Percentiles rank a stretch among this genome's conserved stretches.
Evolutionary conservation across 2,888 invertebrate genomes (phyloP).

Genomic region (Plagodis pulveraria): DNA sequence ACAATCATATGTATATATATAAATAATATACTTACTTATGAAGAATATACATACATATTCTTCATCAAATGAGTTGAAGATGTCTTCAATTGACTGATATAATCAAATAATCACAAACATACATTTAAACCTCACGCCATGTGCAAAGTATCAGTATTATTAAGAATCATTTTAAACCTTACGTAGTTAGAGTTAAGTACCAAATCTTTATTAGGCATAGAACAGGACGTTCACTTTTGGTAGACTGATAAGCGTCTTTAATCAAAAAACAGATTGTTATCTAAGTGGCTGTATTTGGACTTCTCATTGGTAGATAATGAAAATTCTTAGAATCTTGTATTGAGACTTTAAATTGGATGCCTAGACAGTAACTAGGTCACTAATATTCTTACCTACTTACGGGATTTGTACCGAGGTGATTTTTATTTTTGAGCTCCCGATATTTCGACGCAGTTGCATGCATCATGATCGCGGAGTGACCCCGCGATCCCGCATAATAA

Average conservation of each 20-base stretch:
- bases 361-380: neutral
- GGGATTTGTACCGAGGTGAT: no score
- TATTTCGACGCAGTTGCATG: no score
- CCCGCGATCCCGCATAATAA: no score
- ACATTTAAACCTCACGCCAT: no score
- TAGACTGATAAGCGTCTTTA: neutral
- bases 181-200: neutral
- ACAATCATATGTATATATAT: neutral
- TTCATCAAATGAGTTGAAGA: neutral
- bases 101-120: neutral
- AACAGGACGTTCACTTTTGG: neutral
- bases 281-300: conserved; percentile 4
- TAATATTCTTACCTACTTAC: no score
- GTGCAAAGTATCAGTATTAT: no score
- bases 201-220: neutral
- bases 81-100: neutral
- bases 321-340: neutral
- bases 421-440: no score
- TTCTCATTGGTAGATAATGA: conserved; percentile 4
- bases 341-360: neutral
- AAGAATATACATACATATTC: no score
- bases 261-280: conserved; percentile 1
- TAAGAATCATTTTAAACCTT: neutral
- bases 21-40: no score
- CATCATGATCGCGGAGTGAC: no score